These are phyloP conservation scores for Neoaliturus tenellus DNA, from an alignment of 2,888 invertebrate genomes.

Conservation along the genomic window DNA sequence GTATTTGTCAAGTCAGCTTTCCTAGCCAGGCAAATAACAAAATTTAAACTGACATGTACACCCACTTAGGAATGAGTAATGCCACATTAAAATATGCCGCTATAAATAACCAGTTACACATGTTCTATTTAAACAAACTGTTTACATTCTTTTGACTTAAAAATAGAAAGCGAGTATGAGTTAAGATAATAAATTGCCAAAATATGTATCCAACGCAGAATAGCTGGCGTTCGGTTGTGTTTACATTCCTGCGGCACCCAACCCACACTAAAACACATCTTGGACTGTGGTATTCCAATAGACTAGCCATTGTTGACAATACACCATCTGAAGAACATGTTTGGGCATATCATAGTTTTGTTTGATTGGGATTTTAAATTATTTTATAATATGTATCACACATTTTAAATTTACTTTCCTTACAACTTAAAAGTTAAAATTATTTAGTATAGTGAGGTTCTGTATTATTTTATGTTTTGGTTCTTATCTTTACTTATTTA, in stretches of 20 bases:
- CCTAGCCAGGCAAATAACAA: not conserved
- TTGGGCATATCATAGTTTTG: no score
- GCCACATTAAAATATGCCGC: not conserved
- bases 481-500: no score
- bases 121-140: slow-evolving; percentile 11
- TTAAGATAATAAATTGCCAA: not conserved
- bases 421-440: no score
- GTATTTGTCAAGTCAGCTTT: not conserved
- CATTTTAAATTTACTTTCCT: no score
- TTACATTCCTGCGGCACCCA: not conserved
- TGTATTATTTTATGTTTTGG: no score
- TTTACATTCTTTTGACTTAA: slow-evolving; percentile 23
- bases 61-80: not conserved
- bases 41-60: not conserved
- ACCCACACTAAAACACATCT: not conserved
- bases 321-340: not conserved
- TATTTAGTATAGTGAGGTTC: no score
- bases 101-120: not conserved
- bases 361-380: no score
- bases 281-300: not conserved
- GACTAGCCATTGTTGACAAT: not conserved
- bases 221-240: not conserved
- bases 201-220: not conserved
- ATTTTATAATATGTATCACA: no score
- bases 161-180: slow-evolving; percentile 11